phyloP scores from a whole-genome alignment of 2,797 vertebrate genomes.

The Halcyon badia region DNA sequence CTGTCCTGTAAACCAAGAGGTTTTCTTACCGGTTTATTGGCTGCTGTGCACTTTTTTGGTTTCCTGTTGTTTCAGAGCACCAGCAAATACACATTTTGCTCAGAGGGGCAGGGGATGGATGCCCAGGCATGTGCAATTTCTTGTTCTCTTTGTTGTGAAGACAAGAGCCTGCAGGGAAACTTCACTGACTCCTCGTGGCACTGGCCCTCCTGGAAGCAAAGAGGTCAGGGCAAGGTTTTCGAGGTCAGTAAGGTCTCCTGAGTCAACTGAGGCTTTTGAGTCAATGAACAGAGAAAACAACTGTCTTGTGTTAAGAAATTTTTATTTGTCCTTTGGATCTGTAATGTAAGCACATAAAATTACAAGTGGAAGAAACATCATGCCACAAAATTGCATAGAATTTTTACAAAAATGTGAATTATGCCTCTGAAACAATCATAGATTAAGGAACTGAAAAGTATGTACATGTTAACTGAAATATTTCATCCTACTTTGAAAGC shows the following conservation, averaged over 20 bases:
- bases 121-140: background rate
- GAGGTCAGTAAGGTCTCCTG: background rate
- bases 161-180: background rate
- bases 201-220: background rate
- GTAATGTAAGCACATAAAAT: conserved; percentile 89
- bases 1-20: background rate
- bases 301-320: conserved; percentile 83
- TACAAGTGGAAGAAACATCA: conserved; percentile 90
- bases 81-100: background rate
- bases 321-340: conserved; percentile 88
- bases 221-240: background rate
- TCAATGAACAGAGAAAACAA: background rate
- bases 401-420: conserved; percentile 88
- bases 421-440: conserved; percentile 83
- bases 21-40: background rate
- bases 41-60: background rate
- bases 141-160: background rate
- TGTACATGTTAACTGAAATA: conserved; percentile 81
- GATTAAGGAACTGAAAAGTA: conserved; percentile 80
- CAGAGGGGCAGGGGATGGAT: background rate
- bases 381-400: conserved; percentile 93
- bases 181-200: background rate
- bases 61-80: background rate
- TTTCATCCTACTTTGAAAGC: conserved; percentile 76
- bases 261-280: background rate